phyloP scores from a whole-genome alignment of 2,888 invertebrate genomes.

The Drosophila affinis region DNA sequence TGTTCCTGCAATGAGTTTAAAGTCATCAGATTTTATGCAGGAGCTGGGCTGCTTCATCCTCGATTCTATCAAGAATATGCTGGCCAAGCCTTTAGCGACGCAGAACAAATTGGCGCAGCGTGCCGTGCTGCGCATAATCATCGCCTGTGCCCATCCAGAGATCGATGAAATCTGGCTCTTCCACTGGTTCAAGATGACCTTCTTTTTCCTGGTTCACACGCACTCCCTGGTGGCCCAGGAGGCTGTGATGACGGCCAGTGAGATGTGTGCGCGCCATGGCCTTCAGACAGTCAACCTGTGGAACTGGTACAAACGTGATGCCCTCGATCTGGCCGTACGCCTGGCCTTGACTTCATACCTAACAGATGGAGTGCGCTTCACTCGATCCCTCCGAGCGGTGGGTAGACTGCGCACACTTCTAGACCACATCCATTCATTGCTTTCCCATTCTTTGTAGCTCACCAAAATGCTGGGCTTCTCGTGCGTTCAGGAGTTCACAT shows the following conservation, averaged over 20 bases:
- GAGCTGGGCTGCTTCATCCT: conserved; percentile 58
- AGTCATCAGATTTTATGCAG: conserved; percentile 54
- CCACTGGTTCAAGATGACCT: conserved; percentile 81
- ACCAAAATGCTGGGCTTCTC: conserved; percentile 88
- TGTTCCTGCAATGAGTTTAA: conserved; percentile 52
- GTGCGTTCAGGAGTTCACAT: conserved; percentile 88
- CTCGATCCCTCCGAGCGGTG: conserved; percentile 56
- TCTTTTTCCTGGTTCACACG: conserved; percentile 79
- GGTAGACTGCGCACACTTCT: background rate
- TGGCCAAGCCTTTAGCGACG: conserved; percentile 33
- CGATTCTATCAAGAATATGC: conserved; percentile 37
- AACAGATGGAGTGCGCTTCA: conserved; percentile 74
- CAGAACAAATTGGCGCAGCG: conserved; percentile 55
- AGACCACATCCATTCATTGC: accelerated
- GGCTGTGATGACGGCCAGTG: conserved; percentile 78
- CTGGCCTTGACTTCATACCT: conserved; percentile 78
- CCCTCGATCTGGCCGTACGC: conserved; percentile 76
- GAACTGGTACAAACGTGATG: conserved; percentile 83
- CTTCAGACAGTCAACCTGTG: conserved; percentile 80
- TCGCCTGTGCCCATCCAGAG: conserved; percentile 45
- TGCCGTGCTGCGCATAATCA: conserved; percentile 60
- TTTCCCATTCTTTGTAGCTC: conserved; percentile 77
- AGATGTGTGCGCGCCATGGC: conserved; percentile 79
- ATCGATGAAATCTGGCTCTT: conserved; percentile 80
- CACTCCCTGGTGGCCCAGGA: conserved; percentile 80